Conservation (phyloP, 2,888 invertebrate genomes). For the Sinopyrophorus schimmeli region DNA sequence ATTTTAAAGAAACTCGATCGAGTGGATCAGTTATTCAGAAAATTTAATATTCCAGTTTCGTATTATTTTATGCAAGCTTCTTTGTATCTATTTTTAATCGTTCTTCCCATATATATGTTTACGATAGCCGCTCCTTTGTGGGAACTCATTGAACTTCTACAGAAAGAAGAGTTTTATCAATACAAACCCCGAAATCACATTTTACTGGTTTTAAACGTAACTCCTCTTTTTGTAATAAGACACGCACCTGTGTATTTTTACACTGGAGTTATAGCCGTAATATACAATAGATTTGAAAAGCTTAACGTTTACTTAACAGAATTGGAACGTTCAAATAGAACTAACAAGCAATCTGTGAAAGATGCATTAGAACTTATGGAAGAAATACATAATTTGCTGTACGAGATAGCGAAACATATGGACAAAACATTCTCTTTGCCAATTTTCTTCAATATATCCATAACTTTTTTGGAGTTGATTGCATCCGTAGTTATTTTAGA, state of each 20-base stretch:
- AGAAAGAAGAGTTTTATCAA: neutral
- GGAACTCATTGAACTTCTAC: neutral
- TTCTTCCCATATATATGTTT: constrained; percentile 11
- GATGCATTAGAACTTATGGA: neutral
- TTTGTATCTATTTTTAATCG: neutral
- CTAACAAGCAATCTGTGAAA: too few relatives aligned
- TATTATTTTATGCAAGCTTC: neutral
- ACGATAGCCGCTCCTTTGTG: constrained; percentile 2
- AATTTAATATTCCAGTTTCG: neutral
- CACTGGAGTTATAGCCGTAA: neutral
- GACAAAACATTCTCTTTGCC: neutral
- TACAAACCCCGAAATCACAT: neutral
- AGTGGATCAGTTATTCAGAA: constrained; percentile 2
- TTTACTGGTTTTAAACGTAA: constrained; percentile 7
- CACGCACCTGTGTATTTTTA: constrained; percentile 11
- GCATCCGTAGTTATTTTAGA: constrained; percentile 3
- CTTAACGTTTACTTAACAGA: neutral
- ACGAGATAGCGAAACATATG: neutral
- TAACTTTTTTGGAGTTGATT: constrained; percentile 13
- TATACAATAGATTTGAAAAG: neutral
- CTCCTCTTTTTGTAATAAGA: constrained; percentile 3
- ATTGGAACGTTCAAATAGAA: neutral
- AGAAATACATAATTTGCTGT: constrained; percentile 5
- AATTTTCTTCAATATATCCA: constrained; percentile 4
- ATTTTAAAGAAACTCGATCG: neutral